A percentile compares a stretch with the other conserved stretches of the same genome.
phyloP scores from a whole-genome alignment of 2,113 vertebrate species.

The Thryonomys swinderianus region DNA sequence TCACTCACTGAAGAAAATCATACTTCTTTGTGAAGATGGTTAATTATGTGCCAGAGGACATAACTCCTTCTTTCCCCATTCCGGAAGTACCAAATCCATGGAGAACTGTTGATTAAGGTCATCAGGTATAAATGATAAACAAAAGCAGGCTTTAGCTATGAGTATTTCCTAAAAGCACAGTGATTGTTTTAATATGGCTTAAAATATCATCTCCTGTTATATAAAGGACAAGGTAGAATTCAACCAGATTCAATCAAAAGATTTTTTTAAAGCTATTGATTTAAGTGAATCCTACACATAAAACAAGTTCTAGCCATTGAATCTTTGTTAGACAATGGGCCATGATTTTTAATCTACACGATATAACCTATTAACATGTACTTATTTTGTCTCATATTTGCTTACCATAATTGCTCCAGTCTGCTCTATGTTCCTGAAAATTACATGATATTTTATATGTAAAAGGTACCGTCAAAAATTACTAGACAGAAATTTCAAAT shows the following conservation, averaged over 20 bases:
- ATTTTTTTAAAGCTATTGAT: not conserved
- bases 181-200: not conserved
- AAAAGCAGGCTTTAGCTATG: not conserved
- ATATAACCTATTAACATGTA: not conserved
- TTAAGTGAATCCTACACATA: not conserved
- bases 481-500: not conserved
- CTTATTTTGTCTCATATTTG: not conserved
- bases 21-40: not conserved
- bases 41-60: not conserved
- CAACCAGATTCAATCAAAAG: not conserved
- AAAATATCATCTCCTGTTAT: not conserved
- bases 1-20: not conserved
- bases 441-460: not conserved
- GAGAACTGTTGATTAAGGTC: not conserved
- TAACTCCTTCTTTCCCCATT: not conserved
- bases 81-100: not conserved
- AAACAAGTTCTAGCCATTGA: not conserved
- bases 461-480: not conserved
- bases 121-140: not conserved
- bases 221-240: not conserved
- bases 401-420: not conserved
- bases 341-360: not conserved
- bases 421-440: not conserved
- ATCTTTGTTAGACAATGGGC: not conserved
- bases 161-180: not conserved